These are phyloP conservation scores for Gallinago stenura DNA, from an alignment of 2,797 vertebrate species.

Conservation along the genomic window DNA sequence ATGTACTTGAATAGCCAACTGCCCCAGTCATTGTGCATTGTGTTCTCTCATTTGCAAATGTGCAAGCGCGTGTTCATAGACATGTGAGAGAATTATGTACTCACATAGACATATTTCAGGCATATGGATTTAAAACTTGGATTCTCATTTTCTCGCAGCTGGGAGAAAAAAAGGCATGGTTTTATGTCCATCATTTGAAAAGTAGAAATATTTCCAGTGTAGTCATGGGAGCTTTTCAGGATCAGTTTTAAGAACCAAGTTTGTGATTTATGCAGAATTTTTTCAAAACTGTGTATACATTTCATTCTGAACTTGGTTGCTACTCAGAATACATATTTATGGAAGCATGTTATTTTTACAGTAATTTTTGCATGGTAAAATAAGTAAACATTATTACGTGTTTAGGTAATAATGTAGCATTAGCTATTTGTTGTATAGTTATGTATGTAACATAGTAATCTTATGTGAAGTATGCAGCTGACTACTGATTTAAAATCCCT, in stretches of 20 bases:
- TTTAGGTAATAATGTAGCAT: background rate
- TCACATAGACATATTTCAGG: background rate
- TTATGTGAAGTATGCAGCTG: background rate
- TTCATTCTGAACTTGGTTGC: background rate
- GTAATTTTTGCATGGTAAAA: background rate
- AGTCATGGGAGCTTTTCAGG: background rate
- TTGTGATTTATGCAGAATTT: background rate
- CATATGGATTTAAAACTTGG: background rate
- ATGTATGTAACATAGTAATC: background rate
- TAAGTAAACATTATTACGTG: background rate
- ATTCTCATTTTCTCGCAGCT: background rate
- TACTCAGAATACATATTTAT: background rate
- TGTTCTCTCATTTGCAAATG: background rate
- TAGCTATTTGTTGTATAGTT: background rate
- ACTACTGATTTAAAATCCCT: background rate
- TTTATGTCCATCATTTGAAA: background rate
- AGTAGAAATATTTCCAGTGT: background rate
- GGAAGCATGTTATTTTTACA: background rate
- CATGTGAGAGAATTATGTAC: background rate
- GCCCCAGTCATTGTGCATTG: background rate
- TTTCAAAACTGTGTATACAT: background rate
- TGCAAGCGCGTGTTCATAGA: background rate
- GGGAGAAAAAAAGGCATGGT: background rate
- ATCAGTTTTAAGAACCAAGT: background rate
- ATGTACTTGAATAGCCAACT: background rate